These are phyloP conservation scores for Hyperoplus lanceolatus DNA, from an alignment of 2,797 vertebrate species.

Conservation along the genomic window DNA sequence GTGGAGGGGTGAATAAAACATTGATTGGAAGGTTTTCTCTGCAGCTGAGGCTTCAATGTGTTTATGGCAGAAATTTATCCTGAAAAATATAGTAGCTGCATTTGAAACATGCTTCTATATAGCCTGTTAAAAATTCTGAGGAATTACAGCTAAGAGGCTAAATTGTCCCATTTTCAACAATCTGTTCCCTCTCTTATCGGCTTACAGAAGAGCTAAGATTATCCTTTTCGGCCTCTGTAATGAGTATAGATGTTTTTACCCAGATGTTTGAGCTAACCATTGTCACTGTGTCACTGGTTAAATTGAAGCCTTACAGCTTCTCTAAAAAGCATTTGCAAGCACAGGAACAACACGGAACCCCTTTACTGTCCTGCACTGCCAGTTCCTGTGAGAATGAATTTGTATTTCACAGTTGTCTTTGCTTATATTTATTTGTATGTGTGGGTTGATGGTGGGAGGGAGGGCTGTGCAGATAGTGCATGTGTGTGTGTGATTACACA, in stretches of 20 bases:
- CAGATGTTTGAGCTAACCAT: slow-evolving; percentile 35
- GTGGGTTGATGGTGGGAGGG: slow-evolving; percentile 29
- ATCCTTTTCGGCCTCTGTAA: slow-evolving; percentile 48
- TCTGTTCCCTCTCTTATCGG: slow-evolving; percentile 37
- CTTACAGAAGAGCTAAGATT: slow-evolving; percentile 61
- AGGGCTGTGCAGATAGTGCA: slow-evolving; percentile 29
- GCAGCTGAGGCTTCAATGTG: slow-evolving; percentile 20
- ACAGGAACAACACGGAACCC: slow-evolving; percentile 18
- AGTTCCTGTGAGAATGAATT: slow-evolving; percentile 31
- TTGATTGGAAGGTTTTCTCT: slow-evolving; percentile 12
- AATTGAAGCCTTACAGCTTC: slow-evolving; percentile 9
- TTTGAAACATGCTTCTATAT: slow-evolving; percentile 11
- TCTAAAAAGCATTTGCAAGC: slow-evolving; percentile 22
- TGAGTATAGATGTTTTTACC: slow-evolving; percentile 41
- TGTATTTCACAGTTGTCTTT: slow-evolving; percentile 1
- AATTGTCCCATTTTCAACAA: slow-evolving; percentile 37
- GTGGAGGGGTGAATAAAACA: slow-evolving; percentile 16
- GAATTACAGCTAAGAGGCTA: slow-evolving; percentile 18
- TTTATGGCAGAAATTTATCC: slow-evolving; percentile 8
- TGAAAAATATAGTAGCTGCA: background rate
- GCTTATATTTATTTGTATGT: slow-evolving; percentile 14
- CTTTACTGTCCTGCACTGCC: slow-evolving; percentile 20
- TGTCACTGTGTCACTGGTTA: slow-evolving; percentile 21
- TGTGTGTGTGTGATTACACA: slow-evolving; percentile 11
- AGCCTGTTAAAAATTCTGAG: slow-evolving; percentile 20